Conservation (phyloP, 2,888 invertebrate species). For the Gari tellinella region DNA sequence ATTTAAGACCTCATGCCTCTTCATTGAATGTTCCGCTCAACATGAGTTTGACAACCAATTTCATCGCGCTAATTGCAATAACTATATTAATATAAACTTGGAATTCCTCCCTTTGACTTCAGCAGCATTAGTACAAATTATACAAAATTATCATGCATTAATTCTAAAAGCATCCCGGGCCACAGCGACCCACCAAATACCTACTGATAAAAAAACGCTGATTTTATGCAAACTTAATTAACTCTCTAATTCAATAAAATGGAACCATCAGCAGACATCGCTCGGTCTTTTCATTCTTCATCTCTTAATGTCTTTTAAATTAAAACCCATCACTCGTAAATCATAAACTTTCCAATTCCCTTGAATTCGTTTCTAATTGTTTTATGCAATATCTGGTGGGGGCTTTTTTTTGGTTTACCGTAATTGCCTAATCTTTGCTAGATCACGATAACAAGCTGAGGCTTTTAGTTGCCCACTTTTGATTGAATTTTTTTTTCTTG, state of each 20-base stretch:
- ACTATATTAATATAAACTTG: no score
- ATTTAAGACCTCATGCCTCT: no score
- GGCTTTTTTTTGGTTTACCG: constrained; percentile 1
- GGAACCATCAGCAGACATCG: background rate
- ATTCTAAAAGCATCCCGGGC: no score
- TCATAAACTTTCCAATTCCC: constrained; percentile 11
- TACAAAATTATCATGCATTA: no score
- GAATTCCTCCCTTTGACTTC: no score
- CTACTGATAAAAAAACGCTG: no score
- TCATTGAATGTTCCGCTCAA: no score
- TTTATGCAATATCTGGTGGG: constrained; percentile 10
- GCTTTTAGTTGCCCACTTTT: constrained; percentile 29
- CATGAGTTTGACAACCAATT: no score
- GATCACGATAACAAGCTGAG: constrained; percentile 22
- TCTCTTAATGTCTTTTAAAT: constrained; percentile 13
- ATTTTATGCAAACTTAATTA: constrained; percentile 1
- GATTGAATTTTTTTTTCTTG: constrained; percentile 2
- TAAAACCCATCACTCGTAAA: constrained; percentile 8
- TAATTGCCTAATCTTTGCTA: constrained; percentile 15
- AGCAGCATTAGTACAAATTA: no score
- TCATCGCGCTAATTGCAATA: no score
- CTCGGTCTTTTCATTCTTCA: background rate
- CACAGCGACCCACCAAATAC: no score
- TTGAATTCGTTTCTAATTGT: constrained; percentile 25
- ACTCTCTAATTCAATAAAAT: constrained; percentile 12